These are phyloP conservation scores for Bicyclus anynana DNA, from an alignment of 1,140 invertebrate genomes.

Conservation along the genomic window DNA sequence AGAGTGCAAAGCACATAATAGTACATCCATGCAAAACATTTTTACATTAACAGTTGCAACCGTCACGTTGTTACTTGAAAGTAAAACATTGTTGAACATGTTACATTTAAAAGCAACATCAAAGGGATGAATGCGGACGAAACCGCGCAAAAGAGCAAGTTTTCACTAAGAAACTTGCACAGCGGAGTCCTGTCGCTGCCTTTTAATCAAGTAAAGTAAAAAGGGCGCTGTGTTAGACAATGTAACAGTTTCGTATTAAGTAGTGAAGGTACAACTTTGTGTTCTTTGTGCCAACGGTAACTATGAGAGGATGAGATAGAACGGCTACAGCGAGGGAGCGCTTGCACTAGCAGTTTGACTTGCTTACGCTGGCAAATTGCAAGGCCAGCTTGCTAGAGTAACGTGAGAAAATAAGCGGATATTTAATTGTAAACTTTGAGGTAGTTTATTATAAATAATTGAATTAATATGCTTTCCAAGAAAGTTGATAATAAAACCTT, in stretches of 20 bases:
- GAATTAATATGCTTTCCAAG: no score
- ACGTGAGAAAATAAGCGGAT: no score
- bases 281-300: conserved; percentile 46
- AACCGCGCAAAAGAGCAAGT: conserved; percentile 2
- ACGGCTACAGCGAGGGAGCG: conserved; percentile 10
- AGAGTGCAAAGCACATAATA: no score
- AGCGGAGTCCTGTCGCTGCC: conserved; percentile 2
- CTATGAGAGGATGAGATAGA: conserved; percentile 42
- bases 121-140: neutral
- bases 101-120: neutral
- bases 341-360: conserved; percentile 14
- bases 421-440: no score
- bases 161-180: neutral
- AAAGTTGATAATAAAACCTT: no score
- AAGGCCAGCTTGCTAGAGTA: no score
- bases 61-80: no score
- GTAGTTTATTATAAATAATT: no score
- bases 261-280: conserved; percentile 37
- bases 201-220: conserved; percentile 31
- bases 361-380: conserved; percentile 2
- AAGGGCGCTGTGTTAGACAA: conserved; percentile 24
- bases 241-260: conserved; percentile 30
- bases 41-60: no score
- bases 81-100: no score
- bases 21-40: no score